Evolutionary conservation across 2,113 vertebrate genomes (phyloP), one percentile per base, ranked within the genome.

Genomic region (Platysteira castanea): DNA sequence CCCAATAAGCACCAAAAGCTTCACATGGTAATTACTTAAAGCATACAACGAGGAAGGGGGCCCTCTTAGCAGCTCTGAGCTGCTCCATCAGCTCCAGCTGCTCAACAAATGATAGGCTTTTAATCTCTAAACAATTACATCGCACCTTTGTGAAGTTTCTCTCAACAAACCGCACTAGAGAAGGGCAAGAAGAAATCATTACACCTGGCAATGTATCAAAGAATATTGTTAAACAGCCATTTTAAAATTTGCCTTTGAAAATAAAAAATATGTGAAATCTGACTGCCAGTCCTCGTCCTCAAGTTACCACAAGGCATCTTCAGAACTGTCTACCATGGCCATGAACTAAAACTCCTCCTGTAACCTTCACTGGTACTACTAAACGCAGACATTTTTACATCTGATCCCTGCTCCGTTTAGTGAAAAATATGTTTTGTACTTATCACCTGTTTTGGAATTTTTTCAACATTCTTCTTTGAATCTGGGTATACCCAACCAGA

Each of bases 401-500:
- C 28, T 41, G 46, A 88, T 27, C 21, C 18, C 27, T 68, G 27
- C 27, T 52, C 35, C 31, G 24, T 30, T 41, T 46, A 63, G 18
- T 50, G 33, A 89, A 78, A 93, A 84, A 35, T 23, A 33, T 1
- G 3, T 49, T 88, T 76, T 39, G 5, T 13, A 56, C 15, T 87
- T 71, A 28, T 87, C 39, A 99, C 99, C 99, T 98, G 96, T 98
- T 97, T 8, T 95, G 97, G 35, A 99, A 91, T 75, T 98, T 98
- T 96, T 98, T 98, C 60, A 99, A 97, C 59, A 96, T 97, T 74
- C 98, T 98, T 65, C 98, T 97, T 65, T 89, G 98, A 91, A 98
- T 98, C 97, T 96, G 97, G 49, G 65, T 96, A 77, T 89, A 97
- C 31, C 87, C 97, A 50, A 96, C 95, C 65, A 53, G 96, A 83